phyloP scores from a whole-genome alignment of 1,140 invertebrate species.

The Thrips palmi region DNA sequence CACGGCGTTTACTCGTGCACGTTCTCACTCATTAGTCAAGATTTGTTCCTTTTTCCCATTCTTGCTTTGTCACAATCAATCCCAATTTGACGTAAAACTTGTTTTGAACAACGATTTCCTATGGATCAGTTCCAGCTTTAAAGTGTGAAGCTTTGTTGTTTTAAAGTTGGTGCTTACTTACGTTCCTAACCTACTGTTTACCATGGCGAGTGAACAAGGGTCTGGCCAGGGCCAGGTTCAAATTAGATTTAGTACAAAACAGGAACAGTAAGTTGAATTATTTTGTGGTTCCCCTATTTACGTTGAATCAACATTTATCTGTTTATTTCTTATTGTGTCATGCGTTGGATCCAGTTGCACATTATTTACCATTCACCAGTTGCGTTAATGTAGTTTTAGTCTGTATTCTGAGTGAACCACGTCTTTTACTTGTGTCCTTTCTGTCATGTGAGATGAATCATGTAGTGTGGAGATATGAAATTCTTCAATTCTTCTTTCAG shows the following conservation, averaged over 20 bases:
- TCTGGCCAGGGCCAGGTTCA: conserved; percentile 46
- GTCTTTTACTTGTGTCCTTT: conserved; percentile 9
- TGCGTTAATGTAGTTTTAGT: conserved; percentile 3
- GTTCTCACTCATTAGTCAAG: too few relatives aligned
- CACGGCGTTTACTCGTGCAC: too few relatives aligned
- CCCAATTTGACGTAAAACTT: too few relatives aligned
- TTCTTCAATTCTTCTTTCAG: conserved; percentile 32
- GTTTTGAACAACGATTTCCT: too few relatives aligned
- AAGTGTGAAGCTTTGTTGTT: too few relatives aligned
- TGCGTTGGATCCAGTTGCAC: neutral
- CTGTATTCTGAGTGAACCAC: conserved; percentile 3
- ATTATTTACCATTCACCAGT: neutral
- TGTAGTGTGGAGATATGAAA: conserved; percentile 6
- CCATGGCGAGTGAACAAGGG: too few relatives aligned
- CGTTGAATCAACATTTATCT: conserved; percentile 5
- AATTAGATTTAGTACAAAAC: conserved; percentile 60
- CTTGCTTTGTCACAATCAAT: too few relatives aligned
- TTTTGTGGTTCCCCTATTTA: conserved; percentile 5
- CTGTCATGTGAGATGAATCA: conserved; percentile 10
- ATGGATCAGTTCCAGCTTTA: too few relatives aligned
- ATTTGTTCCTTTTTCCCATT: too few relatives aligned
- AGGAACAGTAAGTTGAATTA: conserved; percentile 43
- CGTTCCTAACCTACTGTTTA: too few relatives aligned
- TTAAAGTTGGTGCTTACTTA: too few relatives aligned
- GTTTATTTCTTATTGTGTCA: neutral